phyloP scores from a whole-genome alignment of 1,140 invertebrate species.

The Drosophila pseudoobscura region DNA sequence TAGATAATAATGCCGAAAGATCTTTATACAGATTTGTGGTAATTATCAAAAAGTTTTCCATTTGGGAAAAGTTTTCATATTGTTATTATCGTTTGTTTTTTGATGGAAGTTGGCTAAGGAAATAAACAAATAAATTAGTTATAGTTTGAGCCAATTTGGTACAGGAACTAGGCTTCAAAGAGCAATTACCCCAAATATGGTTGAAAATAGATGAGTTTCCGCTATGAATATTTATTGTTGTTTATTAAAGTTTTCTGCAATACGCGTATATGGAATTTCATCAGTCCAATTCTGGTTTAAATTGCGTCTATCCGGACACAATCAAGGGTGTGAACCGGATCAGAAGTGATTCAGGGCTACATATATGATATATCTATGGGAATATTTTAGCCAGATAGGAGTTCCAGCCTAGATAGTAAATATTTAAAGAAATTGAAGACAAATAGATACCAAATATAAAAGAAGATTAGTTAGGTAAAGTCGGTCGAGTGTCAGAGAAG shows the following conservation, averaged over 20 bases:
- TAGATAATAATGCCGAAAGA: neutral
- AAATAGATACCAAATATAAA: no score
- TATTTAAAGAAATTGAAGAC: no score
- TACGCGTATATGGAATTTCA: no score
- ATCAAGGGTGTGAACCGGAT: no score
- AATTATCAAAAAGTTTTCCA: neutral
- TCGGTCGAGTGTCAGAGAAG: no score
- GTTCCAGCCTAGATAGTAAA: no score
- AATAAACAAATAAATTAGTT: neutral
- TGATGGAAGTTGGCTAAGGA: neutral
- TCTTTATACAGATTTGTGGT: neutral
- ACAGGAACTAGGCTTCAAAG: neutral
- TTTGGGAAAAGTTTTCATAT: neutral
- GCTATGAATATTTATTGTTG: neutral
- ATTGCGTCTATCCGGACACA: no score
- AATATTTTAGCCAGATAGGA: no score
- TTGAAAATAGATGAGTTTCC: conserved; percentile 1
- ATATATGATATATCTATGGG: no score
- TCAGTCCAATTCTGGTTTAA: no score
- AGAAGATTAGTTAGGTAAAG: no score
- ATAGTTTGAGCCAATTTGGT: neutral
- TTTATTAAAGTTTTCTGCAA: neutral
- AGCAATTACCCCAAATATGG: conserved; percentile 4
- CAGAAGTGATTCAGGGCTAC: no score
- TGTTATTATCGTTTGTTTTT: neutral